Evolutionary conservation across 2,888 invertebrate species (phyloP).

Genomic region (Lymantria dispar): DNA sequence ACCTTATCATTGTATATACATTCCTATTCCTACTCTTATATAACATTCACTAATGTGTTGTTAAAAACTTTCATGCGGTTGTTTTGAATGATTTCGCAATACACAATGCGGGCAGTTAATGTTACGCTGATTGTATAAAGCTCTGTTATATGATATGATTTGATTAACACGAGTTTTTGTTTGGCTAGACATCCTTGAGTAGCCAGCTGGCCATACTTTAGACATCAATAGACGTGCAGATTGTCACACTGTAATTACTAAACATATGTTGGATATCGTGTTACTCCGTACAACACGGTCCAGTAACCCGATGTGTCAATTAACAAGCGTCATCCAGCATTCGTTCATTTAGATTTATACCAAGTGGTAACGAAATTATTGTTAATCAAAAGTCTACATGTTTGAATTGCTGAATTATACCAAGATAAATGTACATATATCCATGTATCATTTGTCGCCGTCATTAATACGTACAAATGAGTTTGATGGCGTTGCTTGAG

Average conservation of each 20-base stretch:
- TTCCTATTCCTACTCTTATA: too few relatives aligned
- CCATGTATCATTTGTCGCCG: conserved; percentile 25
- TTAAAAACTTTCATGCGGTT: neutral
- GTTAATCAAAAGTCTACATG: conserved; percentile 44
- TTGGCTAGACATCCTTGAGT: conserved; percentile 26
- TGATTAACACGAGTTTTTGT: neutral
- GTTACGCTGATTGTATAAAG: neutral
- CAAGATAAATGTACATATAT: conserved; percentile 8
- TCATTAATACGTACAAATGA: conserved; percentile 12
- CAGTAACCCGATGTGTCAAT: conserved; percentile 70
- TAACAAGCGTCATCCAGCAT: conserved; percentile 47
- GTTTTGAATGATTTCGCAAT: neutral
- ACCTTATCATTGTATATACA: too few relatives aligned
- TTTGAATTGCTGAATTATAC: conserved; percentile 30
- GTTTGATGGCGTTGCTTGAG: too few relatives aligned
- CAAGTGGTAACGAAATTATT: conserved; percentile 64
- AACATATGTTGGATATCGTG: conserved; percentile 52
- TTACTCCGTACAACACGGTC: conserved; percentile 56
- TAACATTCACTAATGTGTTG: neutral
- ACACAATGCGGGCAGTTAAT: neutral
- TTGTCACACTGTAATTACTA: conserved; percentile 57
- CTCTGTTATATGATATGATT: neutral
- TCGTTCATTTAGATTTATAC: conserved; percentile 67
- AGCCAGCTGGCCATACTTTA: conserved; percentile 28
- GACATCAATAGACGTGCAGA: conserved; percentile 36